Evolutionary conservation across 2,797 vertebrate genomes (phyloP).

Genomic region (Brachyalestes nurse): DNA sequence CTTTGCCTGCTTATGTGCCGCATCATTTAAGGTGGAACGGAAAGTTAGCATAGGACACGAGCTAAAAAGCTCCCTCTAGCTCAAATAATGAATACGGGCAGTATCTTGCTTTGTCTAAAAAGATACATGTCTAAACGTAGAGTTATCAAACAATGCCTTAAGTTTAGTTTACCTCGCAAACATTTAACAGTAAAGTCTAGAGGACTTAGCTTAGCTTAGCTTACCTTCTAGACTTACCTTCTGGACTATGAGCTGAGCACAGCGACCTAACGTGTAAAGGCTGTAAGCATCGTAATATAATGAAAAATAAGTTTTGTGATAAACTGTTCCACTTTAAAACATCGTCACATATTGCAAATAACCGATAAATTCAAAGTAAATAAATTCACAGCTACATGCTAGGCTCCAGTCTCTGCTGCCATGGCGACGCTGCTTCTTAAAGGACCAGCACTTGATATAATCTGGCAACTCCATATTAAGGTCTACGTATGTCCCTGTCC

Average conservation of each 20-base stretch:
- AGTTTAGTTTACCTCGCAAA: too few relatives aligned
- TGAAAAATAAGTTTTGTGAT: not conserved
- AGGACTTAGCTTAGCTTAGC: not conserved
- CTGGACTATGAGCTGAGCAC: not conserved
- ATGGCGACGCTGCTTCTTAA: constrained; percentile 39
- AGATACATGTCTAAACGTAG: not conserved
- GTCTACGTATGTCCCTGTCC: too few relatives aligned
- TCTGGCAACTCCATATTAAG: too few relatives aligned
- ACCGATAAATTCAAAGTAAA: not conserved
- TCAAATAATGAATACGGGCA: not conserved
- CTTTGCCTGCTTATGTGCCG: not conserved
- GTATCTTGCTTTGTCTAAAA: not conserved
- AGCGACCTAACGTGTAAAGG: not conserved
- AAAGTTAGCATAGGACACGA: not conserved
- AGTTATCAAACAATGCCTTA: too few relatives aligned
- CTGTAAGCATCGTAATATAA: not conserved
- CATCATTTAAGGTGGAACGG: not conserved
- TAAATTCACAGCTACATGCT: not conserved
- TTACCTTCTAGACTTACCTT: not conserved
- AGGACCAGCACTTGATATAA: not conserved
- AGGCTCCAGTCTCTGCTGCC: constrained; percentile 24
- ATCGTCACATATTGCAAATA: too few relatives aligned
- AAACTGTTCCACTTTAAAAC: too few relatives aligned
- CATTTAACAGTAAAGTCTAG: too few relatives aligned
- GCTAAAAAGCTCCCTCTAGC: not conserved